Conservation (phyloP, 2,888 invertebrate genomes). For the Oxystoma pomonae region DNA sequence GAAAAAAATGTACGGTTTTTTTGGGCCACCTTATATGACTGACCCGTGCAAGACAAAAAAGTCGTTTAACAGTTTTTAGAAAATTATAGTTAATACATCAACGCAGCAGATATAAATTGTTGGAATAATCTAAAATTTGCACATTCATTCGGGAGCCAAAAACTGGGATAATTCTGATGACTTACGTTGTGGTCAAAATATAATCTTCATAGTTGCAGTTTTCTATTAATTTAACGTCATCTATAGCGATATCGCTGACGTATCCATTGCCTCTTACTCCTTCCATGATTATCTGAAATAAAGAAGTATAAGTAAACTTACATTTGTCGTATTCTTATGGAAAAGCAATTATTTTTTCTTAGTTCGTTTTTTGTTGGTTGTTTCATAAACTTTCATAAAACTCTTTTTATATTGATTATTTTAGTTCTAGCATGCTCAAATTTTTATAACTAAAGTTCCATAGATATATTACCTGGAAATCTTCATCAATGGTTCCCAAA, state of each 20-base stretch:
- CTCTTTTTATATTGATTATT: too few species aligned
- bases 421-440: too few species aligned
- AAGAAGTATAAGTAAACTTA: slow-evolving; percentile 8
- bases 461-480: slow-evolving; percentile 62
- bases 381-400: neutral
- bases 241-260: slow-evolving; percentile 76
- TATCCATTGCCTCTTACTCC: slow-evolving; percentile 63
- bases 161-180: too few species aligned
- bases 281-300: slow-evolving; percentile 70
- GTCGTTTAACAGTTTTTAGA: too few species aligned
- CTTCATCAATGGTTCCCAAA: slow-evolving; percentile 48
- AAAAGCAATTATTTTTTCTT: neutral
- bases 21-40: too few species aligned
- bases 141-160: too few species aligned
- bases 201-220: slow-evolving; percentile 51
- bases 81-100: too few species aligned
- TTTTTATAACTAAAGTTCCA: too few species aligned
- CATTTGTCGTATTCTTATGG: neutral
- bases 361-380: neutral
- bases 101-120: too few species aligned
- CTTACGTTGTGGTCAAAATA: slow-evolving; percentile 34
- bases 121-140: too few species aligned
- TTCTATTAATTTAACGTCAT: slow-evolving; percentile 66
- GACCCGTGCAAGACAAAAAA: too few species aligned
- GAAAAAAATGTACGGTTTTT: too few species aligned